Evolutionary conservation across 2,113 vertebrate genomes (phyloP).

Genomic region (Lycaon pictus): DNA sequence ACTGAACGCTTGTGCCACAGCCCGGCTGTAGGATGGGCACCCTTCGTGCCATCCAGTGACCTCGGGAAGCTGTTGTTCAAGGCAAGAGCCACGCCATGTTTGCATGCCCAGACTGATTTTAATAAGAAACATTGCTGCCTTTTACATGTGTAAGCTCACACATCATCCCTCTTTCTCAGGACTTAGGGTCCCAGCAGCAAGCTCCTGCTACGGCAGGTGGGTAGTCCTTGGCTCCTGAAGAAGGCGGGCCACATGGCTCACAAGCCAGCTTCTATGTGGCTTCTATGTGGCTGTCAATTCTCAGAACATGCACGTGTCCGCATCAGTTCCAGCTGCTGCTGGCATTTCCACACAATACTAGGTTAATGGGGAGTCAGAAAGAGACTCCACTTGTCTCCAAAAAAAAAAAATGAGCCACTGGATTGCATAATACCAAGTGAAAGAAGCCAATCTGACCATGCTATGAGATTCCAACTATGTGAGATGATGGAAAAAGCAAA

Average conservation of each 20-base stretch:
- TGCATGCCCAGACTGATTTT: neutral
- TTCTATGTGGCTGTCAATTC: neutral
- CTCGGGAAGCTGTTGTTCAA: neutral
- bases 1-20: neutral
- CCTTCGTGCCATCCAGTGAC: neutral
- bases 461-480: neutral
- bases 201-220: neutral
- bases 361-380: neutral
- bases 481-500: neutral
- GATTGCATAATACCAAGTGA: neutral
- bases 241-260: neutral
- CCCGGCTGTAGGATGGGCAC: neutral
- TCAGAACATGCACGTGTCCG: neutral
- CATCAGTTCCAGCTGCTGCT: neutral
- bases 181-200: too few relatives aligned
- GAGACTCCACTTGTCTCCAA: neutral
- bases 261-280: neutral
- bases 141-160: neutral
- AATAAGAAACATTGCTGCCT: neutral
- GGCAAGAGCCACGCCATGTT: neutral
- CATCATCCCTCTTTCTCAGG: neutral
- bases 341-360: neutral
- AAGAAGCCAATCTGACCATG: neutral
- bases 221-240: neutral
- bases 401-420: neutral